phyloP scores from a whole-genome alignment of 1,140 invertebrate species.

The Drosophila guanche region DNA sequence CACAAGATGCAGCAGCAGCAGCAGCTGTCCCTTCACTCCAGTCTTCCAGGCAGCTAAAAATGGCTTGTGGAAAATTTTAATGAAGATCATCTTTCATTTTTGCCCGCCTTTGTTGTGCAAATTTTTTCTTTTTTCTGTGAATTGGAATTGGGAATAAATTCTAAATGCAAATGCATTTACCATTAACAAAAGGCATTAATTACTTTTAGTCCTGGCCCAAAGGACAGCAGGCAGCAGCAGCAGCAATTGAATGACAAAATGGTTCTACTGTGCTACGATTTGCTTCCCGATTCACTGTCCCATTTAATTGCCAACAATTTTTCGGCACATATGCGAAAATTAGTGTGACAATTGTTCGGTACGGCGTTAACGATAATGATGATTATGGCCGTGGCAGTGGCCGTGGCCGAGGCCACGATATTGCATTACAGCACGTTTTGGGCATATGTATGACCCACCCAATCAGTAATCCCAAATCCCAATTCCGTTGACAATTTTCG shows the following conservation, averaged over 20 bases:
- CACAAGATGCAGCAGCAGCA: slow-evolving; percentile 18
- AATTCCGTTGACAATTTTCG: slow-evolving; percentile 67
- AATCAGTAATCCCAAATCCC: slow-evolving; percentile 9
- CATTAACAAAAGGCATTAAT: slow-evolving; percentile 71
- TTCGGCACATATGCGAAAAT: slow-evolving; percentile 69
- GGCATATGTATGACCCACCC: slow-evolving; percentile 1
- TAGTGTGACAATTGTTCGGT: slow-evolving; percentile 60
- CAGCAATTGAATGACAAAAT: slow-evolving; percentile 53
- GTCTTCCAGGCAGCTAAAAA: slow-evolving; percentile 47
- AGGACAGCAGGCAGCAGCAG: no score
- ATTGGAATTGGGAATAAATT: slow-evolving; percentile 45
- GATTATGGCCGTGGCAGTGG: slow-evolving; percentile 31
- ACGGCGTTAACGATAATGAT: slow-evolving; percentile 70
- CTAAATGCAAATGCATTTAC: slow-evolving; percentile 63
- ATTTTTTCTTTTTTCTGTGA: slow-evolving; percentile 30
- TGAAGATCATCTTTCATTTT: slow-evolving; percentile 49
- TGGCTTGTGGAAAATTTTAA: slow-evolving; percentile 62
- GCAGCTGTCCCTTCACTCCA: slow-evolving; percentile 52
- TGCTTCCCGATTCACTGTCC: slow-evolving; percentile 10
- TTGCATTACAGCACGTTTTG: slow-evolving; percentile 55
- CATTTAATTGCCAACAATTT: slow-evolving; percentile 76
- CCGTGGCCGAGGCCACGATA: slow-evolving; percentile 39
- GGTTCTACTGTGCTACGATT: slow-evolving; percentile 11
- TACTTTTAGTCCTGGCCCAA: slow-evolving; percentile 29
- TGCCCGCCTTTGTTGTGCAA: slow-evolving; percentile 59